Base-by-base conservation (phyloP, 2,797 vertebrate species). In the Aeoliscus strigatus region DNA sequence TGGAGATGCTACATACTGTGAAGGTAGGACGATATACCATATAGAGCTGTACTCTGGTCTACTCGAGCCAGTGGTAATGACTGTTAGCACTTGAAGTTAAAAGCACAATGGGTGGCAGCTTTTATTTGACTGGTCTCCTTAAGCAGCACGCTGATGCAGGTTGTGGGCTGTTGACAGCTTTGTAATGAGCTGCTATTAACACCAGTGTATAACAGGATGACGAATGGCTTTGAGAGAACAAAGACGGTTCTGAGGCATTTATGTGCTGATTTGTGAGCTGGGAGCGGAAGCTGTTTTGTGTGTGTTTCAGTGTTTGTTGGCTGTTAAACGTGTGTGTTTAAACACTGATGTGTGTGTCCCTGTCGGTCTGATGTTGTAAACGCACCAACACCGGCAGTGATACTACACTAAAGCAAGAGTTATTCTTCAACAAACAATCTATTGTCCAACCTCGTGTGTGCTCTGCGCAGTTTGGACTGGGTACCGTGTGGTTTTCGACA, bases 1-100 rank as follows among this genome's bases (percentile, higher is more conserved):
- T 11, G 92, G 93, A 51, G 93, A 98, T 55, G 78, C 91, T 0
- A 88, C 92, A 0, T 91, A 92, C 69, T 98, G 94, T 55, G 91
- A 98, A 92, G 95, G 95, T 97, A 92, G 82, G 80, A 42, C n/a
- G n/a, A n/a, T n/a, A n/a, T n/a, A n/a, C n/a, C n/a, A n/a, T n/a
- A n/a, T n/a, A n/a, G n/a, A n/a, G n/a, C n/a, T n/a, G n/a, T n/a
- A n/a, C n/a, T n/a, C n/a, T n/a, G n/a, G n/a, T n/a, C n/a, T n/a
- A n/a, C n/a, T n/a, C n/a, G n/a, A n/a, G n/a, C n/a, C n/a, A n/a
- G 18, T 21, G 18, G 3, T 21, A 6, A 6, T 3, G 3, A 3
- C 18, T 21, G 18, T 6, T 21, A 6, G n/a, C n/a, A 21, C 18
- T 21, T 1, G 17, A 23, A 39, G 27, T 38, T 17, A 21, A 31